Evolutionary conservation across 2,888 invertebrate genomes (phyloP).

Genomic region (Tetragonula carbonaria): DNA sequence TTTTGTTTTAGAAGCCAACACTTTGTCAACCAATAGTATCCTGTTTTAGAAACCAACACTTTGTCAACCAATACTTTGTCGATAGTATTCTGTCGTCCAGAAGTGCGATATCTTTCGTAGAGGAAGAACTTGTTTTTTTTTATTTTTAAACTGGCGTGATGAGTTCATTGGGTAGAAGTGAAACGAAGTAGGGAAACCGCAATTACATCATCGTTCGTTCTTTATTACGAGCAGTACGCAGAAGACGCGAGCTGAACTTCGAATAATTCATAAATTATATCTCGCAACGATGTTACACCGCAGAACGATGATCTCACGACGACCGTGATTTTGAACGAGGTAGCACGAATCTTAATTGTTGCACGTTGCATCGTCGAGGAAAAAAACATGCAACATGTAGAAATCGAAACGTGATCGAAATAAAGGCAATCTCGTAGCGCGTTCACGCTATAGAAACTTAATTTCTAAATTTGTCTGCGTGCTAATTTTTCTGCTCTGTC

Average conservation of each 20-base stretch:
- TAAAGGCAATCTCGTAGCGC: neutral
- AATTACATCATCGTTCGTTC: neutral
- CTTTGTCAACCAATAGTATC: too few species aligned
- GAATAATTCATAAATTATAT: neutral
- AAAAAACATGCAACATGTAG: neutral
- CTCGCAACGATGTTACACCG: neutral
- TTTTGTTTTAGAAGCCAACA: neutral
- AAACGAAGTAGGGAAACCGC: conserved; percentile 4
- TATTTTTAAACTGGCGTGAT: neutral
- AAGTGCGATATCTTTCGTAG: too few species aligned
- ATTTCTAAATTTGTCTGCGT: neutral
- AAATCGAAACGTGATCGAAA: neutral
- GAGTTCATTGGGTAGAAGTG: neutral
- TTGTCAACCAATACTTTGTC: neutral
- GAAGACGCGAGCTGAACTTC: conserved; percentile 1
- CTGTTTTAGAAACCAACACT: too few species aligned
- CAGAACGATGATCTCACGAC: neutral
- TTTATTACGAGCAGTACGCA: neutral
- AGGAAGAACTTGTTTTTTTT: neutral
- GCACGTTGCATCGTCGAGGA: neutral
- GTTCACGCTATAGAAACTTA: neutral
- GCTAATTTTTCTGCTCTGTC: neutral
- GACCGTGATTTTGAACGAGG: neutral
- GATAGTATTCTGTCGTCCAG: too few species aligned
- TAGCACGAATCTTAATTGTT: conserved; percentile 9